Evolutionary conservation across 2,113 vertebrate species (phyloP), one percentile per base, ranked within the genome.

Genomic region (Podarcis raffonei): DNA sequence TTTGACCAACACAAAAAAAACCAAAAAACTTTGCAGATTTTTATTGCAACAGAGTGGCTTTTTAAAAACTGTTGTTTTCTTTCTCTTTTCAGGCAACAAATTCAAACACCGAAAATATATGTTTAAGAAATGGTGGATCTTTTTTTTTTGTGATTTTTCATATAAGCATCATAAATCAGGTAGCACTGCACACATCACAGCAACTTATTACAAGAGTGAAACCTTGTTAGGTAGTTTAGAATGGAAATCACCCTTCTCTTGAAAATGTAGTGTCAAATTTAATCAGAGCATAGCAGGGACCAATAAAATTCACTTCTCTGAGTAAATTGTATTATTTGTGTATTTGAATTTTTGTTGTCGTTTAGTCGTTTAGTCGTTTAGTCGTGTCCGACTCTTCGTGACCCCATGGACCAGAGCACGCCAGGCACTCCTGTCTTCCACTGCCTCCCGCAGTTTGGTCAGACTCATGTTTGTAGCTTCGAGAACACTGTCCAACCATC

Each of bases 251-350:
- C 25, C 16, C 2, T 12, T 81, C 82, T 89, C 42, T 76, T 88
- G 59, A 81, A 84, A 90, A 78, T 88, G 87, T 87, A 79, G 78
- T 5, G 72, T 65, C 32, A 87, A 85, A 93, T 8, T 30, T 3
- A 92, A 90, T 88, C 48, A 83, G 71, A 86, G 83, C 48, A 62
- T 81, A 75, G 53, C 0, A 75, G 16, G 83, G 69, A 76, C 16
- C n/a, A 84, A 65, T n/a, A 37, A 68, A 85, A 92, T 57, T 25
- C 83, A 66, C 66, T 87, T 86, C 81, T 93, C 89, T 77, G 65
- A 39, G 22, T 1, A 82, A 82, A 91, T 5, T 71, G 23, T 2
- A 30, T 32, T 59, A 59, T 13, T 48, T 9, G 30, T 5, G 4
- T 48, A 37, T n/a, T 57, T 20, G 15, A n/a, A 62, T 74, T 69